Percentiles rank a stretch among this genome's conserved stretches.
phyloP scores from a whole-genome alignment of 2,888 invertebrate species.

The Dolichomitus sp. region DNA sequence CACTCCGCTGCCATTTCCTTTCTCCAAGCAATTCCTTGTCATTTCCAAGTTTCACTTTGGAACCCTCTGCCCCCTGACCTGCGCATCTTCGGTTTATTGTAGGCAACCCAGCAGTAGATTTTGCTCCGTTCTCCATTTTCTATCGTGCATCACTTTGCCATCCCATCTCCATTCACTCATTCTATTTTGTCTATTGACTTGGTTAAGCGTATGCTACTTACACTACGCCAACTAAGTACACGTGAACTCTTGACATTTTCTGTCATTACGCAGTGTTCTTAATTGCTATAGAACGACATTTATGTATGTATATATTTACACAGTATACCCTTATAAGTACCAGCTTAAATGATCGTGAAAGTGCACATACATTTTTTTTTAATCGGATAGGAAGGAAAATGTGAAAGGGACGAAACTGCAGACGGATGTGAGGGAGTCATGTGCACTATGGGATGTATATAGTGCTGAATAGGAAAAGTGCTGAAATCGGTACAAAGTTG shows the following conservation, averaged over 20 bases:
- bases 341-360: slow-evolving; percentile 5
- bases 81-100: slow-evolving; percentile 65
- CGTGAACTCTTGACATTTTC: slow-evolving; percentile 15
- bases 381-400: too few relatives aligned
- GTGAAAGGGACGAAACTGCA: neutral
- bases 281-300: slow-evolving; percentile 14
- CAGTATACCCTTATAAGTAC: neutral
- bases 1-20: slow-evolving; percentile 78
- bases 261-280: slow-evolving; percentile 17
- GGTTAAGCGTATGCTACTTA: slow-evolving; percentile 4
- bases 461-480: slow-evolving; percentile 17
- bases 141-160: slow-evolving; percentile 48
- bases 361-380: too few relatives aligned
- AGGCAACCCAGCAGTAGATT: slow-evolving; percentile 40
- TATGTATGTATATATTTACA: neutral
- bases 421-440: slow-evolving; percentile 15
- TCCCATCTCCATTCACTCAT: slow-evolving; percentile 10
- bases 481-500: slow-evolving; percentile 23
- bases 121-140: slow-evolving; percentile 30
- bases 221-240: slow-evolving; percentile 11
- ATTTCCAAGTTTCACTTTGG: slow-evolving; percentile 74
- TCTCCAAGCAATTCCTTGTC: slow-evolving; percentile 77
- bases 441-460: neutral
- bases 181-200: slow-evolving; percentile 33
- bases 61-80: slow-evolving; percentile 52